These are phyloP conservation scores for Seira musarum DNA, from an alignment of 2,888 invertebrate genomes.

Conservation along the genomic window DNA sequence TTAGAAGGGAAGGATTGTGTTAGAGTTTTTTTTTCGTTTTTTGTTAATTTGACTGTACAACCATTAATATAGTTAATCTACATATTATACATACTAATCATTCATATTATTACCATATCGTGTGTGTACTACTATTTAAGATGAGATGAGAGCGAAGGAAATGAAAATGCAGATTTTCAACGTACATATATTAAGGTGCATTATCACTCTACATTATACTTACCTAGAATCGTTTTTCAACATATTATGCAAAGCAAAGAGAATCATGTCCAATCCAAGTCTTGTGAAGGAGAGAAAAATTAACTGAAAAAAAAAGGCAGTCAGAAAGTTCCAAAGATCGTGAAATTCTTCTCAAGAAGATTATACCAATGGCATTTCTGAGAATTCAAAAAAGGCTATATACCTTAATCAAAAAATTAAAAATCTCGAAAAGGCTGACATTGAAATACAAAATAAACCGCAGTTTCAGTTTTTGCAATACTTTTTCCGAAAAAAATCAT, in stretches of 20 bases:
- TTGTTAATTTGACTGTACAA: slow-evolving; percentile 52
- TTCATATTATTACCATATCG: slow-evolving; percentile 51
- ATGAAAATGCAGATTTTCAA: slow-evolving; percentile 37
- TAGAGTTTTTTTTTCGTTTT: background rate
- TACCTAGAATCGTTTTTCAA: background rate
- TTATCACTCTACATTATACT: background rate
- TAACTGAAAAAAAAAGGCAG: background rate
- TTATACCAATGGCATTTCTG: background rate
- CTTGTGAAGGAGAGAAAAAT: background rate
- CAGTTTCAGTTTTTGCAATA: background rate
- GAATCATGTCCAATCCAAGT: background rate
- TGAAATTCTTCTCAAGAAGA: background rate
- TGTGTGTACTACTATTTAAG: slow-evolving; percentile 12
- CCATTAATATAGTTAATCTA: slow-evolving; percentile 20
- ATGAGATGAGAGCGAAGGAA: slow-evolving; percentile 11
- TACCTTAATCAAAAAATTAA: background rate
- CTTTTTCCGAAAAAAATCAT: slow-evolving; percentile 6
- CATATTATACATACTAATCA: slow-evolving; percentile 40
- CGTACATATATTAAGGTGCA: slow-evolving; percentile 22
- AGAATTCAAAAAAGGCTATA: background rate
- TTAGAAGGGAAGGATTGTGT: slow-evolving; percentile 51
- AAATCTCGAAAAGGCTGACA: slow-evolving; percentile 14
- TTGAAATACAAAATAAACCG: slow-evolving; percentile 16
- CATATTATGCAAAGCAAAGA: background rate
- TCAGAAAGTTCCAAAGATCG: background rate